These are phyloP conservation scores for Cheiracanthium punctorium DNA, from an alignment of 2,888 invertebrate species.

Conservation along the genomic window DNA sequence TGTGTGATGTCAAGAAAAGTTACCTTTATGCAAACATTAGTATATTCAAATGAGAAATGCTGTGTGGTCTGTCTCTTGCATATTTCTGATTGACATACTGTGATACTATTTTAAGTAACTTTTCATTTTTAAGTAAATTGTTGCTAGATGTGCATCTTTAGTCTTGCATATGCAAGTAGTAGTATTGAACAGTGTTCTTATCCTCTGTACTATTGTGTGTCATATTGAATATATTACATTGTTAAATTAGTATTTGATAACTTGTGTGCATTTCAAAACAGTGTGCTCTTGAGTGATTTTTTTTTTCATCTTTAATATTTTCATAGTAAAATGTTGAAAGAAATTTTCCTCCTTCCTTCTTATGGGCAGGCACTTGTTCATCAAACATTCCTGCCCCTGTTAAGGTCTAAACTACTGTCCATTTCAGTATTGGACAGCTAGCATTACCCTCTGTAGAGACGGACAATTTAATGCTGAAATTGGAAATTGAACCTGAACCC, in stretches of 20 bases:
- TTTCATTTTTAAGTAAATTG: neutral
- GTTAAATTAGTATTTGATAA: neutral
- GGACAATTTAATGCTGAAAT: too few species aligned
- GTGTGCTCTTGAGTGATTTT: neutral
- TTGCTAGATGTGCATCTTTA: constrained; percentile 3
- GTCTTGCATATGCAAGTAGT: constrained; percentile 1
- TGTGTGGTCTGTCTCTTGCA: constrained; percentile 25
- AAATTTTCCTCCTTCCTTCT: too few species aligned
- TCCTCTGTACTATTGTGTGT: neutral
- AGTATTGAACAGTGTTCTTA: neutral
- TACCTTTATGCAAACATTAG: neutral
- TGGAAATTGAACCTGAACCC: too few species aligned
- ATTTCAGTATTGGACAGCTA: too few species aligned
- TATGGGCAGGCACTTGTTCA: too few species aligned
- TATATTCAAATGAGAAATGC: neutral
- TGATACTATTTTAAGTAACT: constrained; percentile 14
- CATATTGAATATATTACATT: neutral
- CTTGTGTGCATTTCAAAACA: neutral
- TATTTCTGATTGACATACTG: constrained; percentile 37
- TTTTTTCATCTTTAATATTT: too few species aligned
- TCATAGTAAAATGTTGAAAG: too few species aligned
- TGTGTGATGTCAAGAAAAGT: neutral
- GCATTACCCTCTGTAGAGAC: too few species aligned
- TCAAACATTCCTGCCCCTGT: too few species aligned
- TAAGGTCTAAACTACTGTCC: too few species aligned